A percentile compares a stretch with the other conserved stretches of the same genome.
Evolutionary conservation across 1,140 invertebrate species (phyloP).

Genomic region (Oryctes rhinoceros): DNA sequence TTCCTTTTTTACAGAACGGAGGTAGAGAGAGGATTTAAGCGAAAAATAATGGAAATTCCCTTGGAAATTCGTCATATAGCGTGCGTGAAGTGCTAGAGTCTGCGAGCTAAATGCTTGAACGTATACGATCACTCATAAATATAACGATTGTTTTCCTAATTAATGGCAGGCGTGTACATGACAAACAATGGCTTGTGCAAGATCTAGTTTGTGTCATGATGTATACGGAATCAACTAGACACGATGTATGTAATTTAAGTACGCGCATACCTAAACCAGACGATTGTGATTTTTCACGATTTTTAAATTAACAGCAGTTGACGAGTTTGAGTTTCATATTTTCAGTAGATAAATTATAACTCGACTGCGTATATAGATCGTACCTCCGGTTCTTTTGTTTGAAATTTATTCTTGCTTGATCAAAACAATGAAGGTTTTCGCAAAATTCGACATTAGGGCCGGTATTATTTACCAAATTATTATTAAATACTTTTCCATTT

Average conservation of each 20-base stretch:
- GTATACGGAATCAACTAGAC: slow-evolving; percentile 4
- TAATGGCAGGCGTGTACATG: slow-evolving; percentile 8
- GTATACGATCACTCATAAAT: slow-evolving; percentile 15
- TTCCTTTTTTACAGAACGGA: background rate
- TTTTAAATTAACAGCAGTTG: background rate
- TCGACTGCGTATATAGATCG: background rate
- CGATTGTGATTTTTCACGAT: slow-evolving; percentile 4
- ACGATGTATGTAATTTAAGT: slow-evolving; percentile 1
- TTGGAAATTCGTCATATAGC: background rate
- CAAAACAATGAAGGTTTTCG: too few relatives aligned
- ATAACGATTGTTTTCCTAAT: slow-evolving; percentile 15
- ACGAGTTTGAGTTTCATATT: background rate
- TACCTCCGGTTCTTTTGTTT: too few relatives aligned
- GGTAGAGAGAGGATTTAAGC: background rate
- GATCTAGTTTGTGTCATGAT: slow-evolving; percentile 10
- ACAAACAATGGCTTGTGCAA: slow-evolving; percentile 14
- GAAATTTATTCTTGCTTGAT: too few relatives aligned
- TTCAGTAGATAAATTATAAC: background rate
- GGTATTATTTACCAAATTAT: too few relatives aligned
- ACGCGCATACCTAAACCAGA: background rate
- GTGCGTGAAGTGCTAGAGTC: background rate
- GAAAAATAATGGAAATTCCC: slow-evolving; percentile 10
- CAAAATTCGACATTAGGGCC: too few relatives aligned
- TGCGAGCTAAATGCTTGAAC: background rate
- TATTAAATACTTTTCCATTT: too few relatives aligned